These are phyloP conservation scores for Orthosia gracilis DNA, from an alignment of 2,888 invertebrate genomes.

Conservation along the genomic window DNA sequence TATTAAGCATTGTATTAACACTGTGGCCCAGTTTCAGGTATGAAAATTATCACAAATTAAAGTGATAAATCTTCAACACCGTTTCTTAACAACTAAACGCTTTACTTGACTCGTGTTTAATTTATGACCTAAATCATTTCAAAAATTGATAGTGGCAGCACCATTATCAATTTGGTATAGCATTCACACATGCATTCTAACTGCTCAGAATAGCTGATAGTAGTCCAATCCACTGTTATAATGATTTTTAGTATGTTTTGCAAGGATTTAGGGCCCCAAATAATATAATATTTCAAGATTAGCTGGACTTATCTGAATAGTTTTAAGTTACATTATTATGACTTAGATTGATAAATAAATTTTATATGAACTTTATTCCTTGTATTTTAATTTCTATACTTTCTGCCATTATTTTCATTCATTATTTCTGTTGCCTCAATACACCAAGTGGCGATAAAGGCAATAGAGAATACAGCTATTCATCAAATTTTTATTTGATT, in stretches of 20 bases:
- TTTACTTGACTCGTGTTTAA: too few species aligned
- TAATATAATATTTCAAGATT: constrained; percentile 18
- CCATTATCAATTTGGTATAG: too few species aligned
- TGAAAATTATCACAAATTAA: too few species aligned
- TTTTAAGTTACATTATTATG: constrained; percentile 51
- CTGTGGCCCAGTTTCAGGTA: neutral
- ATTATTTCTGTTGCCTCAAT: neutral
- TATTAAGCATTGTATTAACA: neutral
- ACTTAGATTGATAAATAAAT: constrained; percentile 48
- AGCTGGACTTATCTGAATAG: constrained; percentile 47
- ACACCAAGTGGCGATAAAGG: too few species aligned
- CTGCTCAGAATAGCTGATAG: too few species aligned
- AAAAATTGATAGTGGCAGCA: too few species aligned
- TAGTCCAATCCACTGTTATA: neutral
- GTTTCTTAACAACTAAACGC: too few species aligned
- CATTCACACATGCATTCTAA: neutral
- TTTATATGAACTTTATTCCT: constrained; percentile 42
- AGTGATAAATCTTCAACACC: too few species aligned
- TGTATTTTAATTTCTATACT: neutral
- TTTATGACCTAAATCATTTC: too few species aligned
- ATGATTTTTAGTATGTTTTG: neutral
- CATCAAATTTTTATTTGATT: too few species aligned
- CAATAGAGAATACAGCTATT: too few species aligned
- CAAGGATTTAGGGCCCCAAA: neutral
- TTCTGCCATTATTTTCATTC: neutral